Percentiles rank a stretch among this genome's conserved stretches.
Evolutionary conservation across 2,888 invertebrate genomes (phyloP).

Genomic region (Melanostoma scalare): DNA sequence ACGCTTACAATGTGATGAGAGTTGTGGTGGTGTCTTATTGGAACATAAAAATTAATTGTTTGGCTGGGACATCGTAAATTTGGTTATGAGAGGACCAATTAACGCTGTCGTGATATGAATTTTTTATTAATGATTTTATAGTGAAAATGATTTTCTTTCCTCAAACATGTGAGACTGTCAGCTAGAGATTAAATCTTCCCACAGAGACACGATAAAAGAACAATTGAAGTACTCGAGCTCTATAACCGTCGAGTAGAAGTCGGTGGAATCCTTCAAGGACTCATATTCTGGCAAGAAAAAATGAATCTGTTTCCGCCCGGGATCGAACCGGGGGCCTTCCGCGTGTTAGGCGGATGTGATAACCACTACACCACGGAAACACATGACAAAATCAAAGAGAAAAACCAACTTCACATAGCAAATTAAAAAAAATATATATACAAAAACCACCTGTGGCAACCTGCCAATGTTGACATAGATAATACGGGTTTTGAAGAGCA

Average conservation of each 20-base stretch:
- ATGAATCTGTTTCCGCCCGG: slow-evolving; percentile 75
- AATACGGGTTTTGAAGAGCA: background rate
- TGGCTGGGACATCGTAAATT: slow-evolving; percentile 48
- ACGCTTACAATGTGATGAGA: slow-evolving; percentile 56
- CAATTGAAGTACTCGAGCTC: no score
- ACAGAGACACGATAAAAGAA: no score
- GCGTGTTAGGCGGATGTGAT: slow-evolving; percentile 78
- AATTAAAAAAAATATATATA: background rate
- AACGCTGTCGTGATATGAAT: slow-evolving; percentile 30
- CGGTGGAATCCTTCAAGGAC: no score
- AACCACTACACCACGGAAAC: slow-evolving; percentile 78
- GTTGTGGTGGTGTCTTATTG: slow-evolving; percentile 34
- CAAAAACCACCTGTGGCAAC: no score
- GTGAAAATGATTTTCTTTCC: background rate
- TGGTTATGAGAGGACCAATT: slow-evolving; percentile 33
- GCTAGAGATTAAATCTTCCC: no score
- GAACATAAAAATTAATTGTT: slow-evolving; percentile 64
- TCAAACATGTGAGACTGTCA: background rate
- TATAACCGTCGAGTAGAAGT: no score
- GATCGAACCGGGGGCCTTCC: slow-evolving; percentile 78
- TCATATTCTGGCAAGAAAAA: background rate
- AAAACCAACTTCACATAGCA: background rate
- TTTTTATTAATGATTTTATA: slow-evolving; percentile 23
- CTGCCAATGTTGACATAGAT: no score
- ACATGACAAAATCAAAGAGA: background rate